Base-by-base conservation (phyloP, 2,113 vertebrate species). In the Tenrec ecaudatus region DNA sequence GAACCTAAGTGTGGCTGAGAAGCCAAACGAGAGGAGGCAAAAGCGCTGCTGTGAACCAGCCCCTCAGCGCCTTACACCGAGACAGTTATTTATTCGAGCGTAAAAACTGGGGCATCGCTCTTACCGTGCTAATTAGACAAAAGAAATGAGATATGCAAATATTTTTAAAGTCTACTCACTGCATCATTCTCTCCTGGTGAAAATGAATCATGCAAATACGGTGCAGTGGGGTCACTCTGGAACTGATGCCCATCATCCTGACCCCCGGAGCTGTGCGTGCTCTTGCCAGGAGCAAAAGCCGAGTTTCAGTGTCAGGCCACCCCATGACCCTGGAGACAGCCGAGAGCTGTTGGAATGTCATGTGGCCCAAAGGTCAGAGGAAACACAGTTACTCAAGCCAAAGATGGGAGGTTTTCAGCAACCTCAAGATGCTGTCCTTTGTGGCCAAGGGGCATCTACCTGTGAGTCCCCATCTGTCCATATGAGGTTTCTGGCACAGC, bases 91-190 rank as follows among this genome's bases (percentile, higher is more conserved):
- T 89, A 89, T 82, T 93, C 96, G 90, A 92, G 93, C 95, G 71
- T 95, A 92, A 85, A 96, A 97, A 96, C 90, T 92, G 78, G 95
- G 95, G 58, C 95, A 96, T 58, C 15, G 2, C 62, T 92, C 94
- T 94, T 91, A 89, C 33, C 43, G 62, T 0, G 25, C 90, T 96
- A 94, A 96, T 95, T 95, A 95, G 88, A 93, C 93, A 53, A 83
- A 95, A 94, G 93, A 96, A 97, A 95, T 96, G 95, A 96, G 95
- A 96, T 95, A 92, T 96, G 95, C 95, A 96, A 96, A 96, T 96
- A 81, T 31, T 89, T 89, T 2, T 82, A 90, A 96, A 93, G 57
- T 90, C 47, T 15, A 64, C 57, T 92, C 27, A 5, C 3, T 40
- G 53, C 38, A 66, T 71, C 68, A 69, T 27, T 83, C 71, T 89